A percentile compares a stretch with the other conserved stretches of the same genome.
Conservation (phyloP, 2,888 invertebrate genomes). For the Acleris cristana region DNA sequence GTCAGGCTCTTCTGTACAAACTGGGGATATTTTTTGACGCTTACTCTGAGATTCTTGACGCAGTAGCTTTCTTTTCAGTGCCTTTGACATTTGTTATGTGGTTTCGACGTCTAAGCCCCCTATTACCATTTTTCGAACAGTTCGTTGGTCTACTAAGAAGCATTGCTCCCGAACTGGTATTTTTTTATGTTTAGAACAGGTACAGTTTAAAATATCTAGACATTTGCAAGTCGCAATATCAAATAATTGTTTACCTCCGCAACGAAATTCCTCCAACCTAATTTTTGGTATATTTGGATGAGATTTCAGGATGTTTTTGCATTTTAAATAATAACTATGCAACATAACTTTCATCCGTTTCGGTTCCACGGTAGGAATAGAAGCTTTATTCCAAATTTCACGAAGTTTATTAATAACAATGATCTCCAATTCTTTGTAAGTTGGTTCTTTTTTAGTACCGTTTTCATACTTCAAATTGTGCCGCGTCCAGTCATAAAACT, state of each 20-base stretch:
- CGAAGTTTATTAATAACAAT: slow-evolving; percentile 20
- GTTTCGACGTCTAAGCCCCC: slow-evolving; percentile 12
- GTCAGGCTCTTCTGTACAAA: background rate
- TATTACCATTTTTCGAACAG: slow-evolving; percentile 31
- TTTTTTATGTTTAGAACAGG: slow-evolving; percentile 27
- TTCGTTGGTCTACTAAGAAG: slow-evolving; percentile 33
- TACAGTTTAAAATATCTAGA: slow-evolving; percentile 21
- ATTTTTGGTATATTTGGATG: slow-evolving; percentile 35
- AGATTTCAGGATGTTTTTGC: slow-evolving; percentile 32
- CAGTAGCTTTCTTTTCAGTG: slow-evolving; percentile 21
- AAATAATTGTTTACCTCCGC: slow-evolving; percentile 17
- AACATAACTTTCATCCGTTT: slow-evolving; percentile 31
- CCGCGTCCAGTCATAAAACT: slow-evolving; percentile 23
- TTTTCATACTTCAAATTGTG: slow-evolving; percentile 9
- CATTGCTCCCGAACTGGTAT: slow-evolving; percentile 27
- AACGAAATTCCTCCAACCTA: slow-evolving; percentile 29
- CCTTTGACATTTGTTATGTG: slow-evolving; percentile 20
- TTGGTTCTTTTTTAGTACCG: slow-evolving; percentile 33
- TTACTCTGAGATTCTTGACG: slow-evolving; percentile 2
- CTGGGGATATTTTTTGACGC: slow-evolving; percentile 9
- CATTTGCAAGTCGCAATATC: slow-evolving; percentile 37
- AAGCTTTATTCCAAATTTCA: slow-evolving; percentile 25
- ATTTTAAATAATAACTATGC: slow-evolving; percentile 30
- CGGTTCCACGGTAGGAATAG: slow-evolving; percentile 24
- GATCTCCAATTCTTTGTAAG: slow-evolving; percentile 25